Evolutionary conservation across 2,888 invertebrate species (phyloP), one percentile per base, ranked within the genome.

Genomic region (Gisinianus flammeolus): DNA sequence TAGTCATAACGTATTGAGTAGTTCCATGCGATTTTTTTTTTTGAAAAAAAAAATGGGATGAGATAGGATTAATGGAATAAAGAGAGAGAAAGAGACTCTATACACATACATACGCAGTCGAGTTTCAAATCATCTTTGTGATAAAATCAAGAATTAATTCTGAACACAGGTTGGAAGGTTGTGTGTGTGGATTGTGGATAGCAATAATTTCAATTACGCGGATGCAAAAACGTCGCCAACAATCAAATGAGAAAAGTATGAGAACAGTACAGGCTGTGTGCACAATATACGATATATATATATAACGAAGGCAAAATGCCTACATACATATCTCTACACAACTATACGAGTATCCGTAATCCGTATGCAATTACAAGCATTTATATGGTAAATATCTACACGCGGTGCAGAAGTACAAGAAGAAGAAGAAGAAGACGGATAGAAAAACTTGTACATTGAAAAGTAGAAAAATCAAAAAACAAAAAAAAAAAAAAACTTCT

Each of bases 381-480:
- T 4, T 19, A 44, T 44, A 58, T 19, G 12, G 10, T 19, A 58
- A 10, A 26, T n/a, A 56, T 26, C 12, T 19, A 58, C 22, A 22
- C 26, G 8, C 6, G 22, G 19, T 28, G 26, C 26, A 64, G 8
- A 64, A 4, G n/a, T 68, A 68, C 67, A 33, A 5, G 44, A 44
- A 16, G 1, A 44, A 22, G 22, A 69, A 69, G 69, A n/a, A n/a
- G n/a, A n/a, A n/a, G n/a, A n/a, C n/a, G n/a, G n/a, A 69, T 35
- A 69, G 69, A 69, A 69, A 69, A 69, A 69, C 69, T 69, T 69
- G 69, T 69, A 69, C 44, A 44, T 69, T 44, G 35, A 69, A 44
- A 35, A 44, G 44, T 16, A 44, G 44, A 44, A 44, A n/a, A n/a
- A 77, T 71, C 62, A 44, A 44, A 44, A 44, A 16, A 44, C 44